phyloP scores from a whole-genome alignment of 1,140 invertebrate species.

The Aplysia californica region DNA sequence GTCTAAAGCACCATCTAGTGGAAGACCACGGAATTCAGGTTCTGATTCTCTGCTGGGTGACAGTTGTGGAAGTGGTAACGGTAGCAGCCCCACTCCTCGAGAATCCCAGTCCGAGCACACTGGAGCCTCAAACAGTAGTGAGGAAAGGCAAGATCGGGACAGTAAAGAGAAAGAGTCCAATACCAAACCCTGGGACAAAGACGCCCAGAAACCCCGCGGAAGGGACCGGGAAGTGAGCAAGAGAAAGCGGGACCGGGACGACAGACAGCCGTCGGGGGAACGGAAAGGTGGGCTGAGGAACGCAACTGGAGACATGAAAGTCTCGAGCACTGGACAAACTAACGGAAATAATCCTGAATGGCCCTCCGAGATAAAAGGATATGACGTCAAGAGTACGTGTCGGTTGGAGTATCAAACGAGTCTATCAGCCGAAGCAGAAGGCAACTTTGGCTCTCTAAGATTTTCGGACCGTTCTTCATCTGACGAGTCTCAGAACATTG shows the following conservation, averaged over 20 bases:
- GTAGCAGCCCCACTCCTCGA: neutral
- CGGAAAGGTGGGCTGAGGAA: conserved; percentile 3
- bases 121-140: neutral
- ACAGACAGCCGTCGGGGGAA: neutral
- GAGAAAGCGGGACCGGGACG: neutral
- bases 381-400: conserved; percentile 9
- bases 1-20: too few species aligned
- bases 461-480: too few species aligned
- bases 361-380: too few species aligned
- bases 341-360: too few species aligned
- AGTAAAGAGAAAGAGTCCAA: neutral
- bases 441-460: too few species aligned
- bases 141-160: conserved; percentile 15
- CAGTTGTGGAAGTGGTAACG: neutral
- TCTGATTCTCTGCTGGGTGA: conserved; percentile 10
- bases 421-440: too few species aligned
- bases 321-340: too few species aligned
- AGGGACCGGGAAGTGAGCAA: conserved; percentile 20
- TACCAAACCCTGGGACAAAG: neutral
- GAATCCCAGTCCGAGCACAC: conserved; percentile 24
- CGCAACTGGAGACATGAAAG: conserved; percentile 7
- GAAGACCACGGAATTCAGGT: neutral
- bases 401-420: neutral
- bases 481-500: too few species aligned
- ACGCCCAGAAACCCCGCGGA: neutral